Percentiles rank a stretch among this genome's conserved stretches.
Conservation (phyloP, 2,888 invertebrate species). For the Sesia apiformis region DNA sequence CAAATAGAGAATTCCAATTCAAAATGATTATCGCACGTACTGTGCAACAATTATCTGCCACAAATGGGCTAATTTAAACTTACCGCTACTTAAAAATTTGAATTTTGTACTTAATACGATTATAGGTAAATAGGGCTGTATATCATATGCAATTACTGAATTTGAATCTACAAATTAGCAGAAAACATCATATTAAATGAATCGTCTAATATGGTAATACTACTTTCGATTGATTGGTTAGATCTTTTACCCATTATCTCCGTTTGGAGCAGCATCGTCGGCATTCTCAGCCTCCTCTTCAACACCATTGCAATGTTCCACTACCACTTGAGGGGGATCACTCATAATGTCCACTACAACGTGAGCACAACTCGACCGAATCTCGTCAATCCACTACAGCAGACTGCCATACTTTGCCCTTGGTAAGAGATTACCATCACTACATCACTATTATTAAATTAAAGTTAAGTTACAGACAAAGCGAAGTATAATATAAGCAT, state of each 20-base stretch:
- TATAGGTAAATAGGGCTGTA: no score
- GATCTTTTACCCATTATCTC: constrained; percentile 44
- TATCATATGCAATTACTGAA: no score
- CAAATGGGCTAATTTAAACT: no score
- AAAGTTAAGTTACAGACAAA: constrained; percentile 60
- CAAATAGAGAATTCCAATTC: constrained; percentile 59
- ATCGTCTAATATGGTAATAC: no score
- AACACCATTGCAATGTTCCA: constrained; percentile 60
- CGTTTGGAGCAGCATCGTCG: constrained; percentile 32
- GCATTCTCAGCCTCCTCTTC: constrained; percentile 27
- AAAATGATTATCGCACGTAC: constrained; percentile 20
- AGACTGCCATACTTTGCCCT: constrained; percentile 62
- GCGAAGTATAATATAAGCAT: constrained; percentile 58
- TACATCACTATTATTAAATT: constrained; percentile 70
- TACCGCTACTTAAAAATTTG: no score
- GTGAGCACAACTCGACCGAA: constrained; percentile 33
- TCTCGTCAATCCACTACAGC: constrained; percentile 38
- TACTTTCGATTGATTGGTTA: no score
- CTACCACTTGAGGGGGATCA: constrained; percentile 51
- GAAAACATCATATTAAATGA: no score
- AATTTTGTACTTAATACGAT: no score
- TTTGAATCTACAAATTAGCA: no score
- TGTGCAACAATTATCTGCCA: no score
- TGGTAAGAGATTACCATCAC: constrained; percentile 67
- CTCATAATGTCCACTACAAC: constrained; percentile 37